phyloP scores from a whole-genome alignment of 2,888 invertebrate genomes.

The Helobdella robusta region DNA sequence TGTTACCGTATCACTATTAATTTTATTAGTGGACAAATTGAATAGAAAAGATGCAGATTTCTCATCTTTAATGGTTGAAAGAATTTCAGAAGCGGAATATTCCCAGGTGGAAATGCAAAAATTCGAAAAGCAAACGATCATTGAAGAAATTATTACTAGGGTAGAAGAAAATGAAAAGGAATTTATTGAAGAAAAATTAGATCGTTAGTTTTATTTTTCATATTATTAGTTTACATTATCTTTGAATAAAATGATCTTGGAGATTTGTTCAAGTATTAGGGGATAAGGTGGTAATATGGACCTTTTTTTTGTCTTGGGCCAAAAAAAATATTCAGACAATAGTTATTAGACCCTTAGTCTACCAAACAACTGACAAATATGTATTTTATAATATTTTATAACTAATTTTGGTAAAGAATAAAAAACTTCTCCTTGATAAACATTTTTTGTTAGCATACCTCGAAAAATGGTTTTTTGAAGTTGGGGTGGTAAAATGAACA shows the following conservation, averaged over 20 bases:
- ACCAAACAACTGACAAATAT: no score
- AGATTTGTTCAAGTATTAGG: neutral
- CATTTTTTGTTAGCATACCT: no score
- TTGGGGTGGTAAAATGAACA: no score
- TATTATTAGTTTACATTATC: neutral
- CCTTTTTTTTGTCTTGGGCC: no score
- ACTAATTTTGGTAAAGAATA: no score
- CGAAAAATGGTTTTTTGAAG: no score
- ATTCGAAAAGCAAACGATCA: slow-evolving; percentile 25
- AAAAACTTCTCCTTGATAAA: no score
- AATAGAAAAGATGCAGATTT: slow-evolving; percentile 22
- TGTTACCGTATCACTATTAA: no score
- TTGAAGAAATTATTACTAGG: slow-evolving; percentile 31
- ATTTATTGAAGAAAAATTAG: slow-evolving; percentile 30
- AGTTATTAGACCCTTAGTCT: no score
- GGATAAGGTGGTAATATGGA: neutral
- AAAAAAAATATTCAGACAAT: no score
- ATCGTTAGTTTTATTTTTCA: slow-evolving; percentile 23
- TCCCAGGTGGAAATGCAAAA: slow-evolving; percentile 31
- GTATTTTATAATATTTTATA: no score
- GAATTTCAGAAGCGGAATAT: slow-evolving; percentile 29
- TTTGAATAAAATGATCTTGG: neutral
- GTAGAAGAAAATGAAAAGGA: slow-evolving; percentile 31
- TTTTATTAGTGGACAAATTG: slow-evolving; percentile 25
- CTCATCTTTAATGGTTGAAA: slow-evolving; percentile 28